Evolutionary conservation across 2,113 vertebrate species (phyloP), one percentile per base, ranked within the genome.

Genomic region (Crocuta crocuta): DNA sequence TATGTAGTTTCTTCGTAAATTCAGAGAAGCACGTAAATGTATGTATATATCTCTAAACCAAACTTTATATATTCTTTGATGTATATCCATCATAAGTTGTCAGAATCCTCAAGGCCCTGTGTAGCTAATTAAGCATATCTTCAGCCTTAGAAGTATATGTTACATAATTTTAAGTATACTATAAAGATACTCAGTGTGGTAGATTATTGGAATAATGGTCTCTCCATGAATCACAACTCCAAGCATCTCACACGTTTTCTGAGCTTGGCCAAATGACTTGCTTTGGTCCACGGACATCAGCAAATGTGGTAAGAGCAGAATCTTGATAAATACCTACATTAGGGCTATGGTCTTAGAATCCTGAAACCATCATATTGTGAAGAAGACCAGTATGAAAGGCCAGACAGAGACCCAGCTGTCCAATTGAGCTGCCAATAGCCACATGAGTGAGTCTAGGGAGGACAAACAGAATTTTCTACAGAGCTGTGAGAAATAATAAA

Each of bases 71-170:
- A 79, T 53, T 10, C 50, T 94, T 85, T 85, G 9, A 89, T 45
- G 85, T 91, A 97, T 76, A 82, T n/a, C 50, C n/a, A 45, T 78
- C 28, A n/a, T 92, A 73, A 73, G 43, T 97, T 86, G 43, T 94
- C 50, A 31, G 0, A 11, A 23, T 96, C 33, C 5, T 71, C 84
- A 93, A 96, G 91, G 68, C 74, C 33, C 65, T 94, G 48, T 70
- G 33, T 21, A 93, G 76, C 78, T 92, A 61, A 39, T 91, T 80
- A 24, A 82, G 43, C 39, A 55, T 31, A n/a, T 95, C 0, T 33
- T 92, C 70, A 93, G 91, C 89, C 55, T 91, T 24, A 6, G n/a
- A 95, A 89, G 74, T 71, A 91, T 65, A 35, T 88, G 28, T 39
- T 48, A 80, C 85, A 39, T 39, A 53, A 83, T 71, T 82, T 92